Base-by-base conservation (phyloP, 2,888 invertebrate species). In the Athalia rosae region DNA sequence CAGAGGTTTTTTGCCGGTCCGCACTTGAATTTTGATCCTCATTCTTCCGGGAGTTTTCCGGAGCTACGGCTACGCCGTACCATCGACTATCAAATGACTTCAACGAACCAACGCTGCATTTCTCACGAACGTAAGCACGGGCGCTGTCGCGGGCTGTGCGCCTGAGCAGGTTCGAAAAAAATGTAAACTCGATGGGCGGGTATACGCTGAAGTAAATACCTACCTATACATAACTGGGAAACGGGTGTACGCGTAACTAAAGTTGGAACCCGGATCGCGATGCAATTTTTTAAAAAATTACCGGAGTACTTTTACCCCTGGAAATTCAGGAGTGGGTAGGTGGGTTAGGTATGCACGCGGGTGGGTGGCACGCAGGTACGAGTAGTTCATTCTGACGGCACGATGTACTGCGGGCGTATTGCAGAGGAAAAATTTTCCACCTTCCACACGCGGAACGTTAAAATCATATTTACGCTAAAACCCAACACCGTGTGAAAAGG, bases 31-130 rank as follows among this genome's bases (percentile, higher is more conserved):
- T 28, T 45, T 62, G 43, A 62, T 62, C 62, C 43, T 41, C 43
- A 62, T 62, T n/a, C 41, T 62, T 62, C 6, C 62, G 43, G n/a
- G 43, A 62, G 62, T 43, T 11, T 62, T 62, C 3, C 41, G 41
- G 11, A 41, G 41, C 11, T 41, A 62, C 62, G 62, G 41, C 5
- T 62, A 8, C 43, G 4, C 9, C 9, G 9, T 62, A 62, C 15
- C 15, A 2, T 11, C 11, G 41, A 28, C 43, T 62, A 62, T 62
- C 62, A 45, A 43, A 62, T 45, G n/a, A n/a, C 43, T 45, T n/a
- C 3, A 5, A n/a, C n/a, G 43, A 45, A 62, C 43, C 43, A 43
- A 62, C 62, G 45, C 62, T 6, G 43, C 43, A 41, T 43, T 43
- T 62, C 43, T 11, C 28, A 62, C 62, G 28, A 28, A 28, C 28